phyloP scores from a whole-genome alignment of 1,140 invertebrate genomes.

The Aporrectodea caliginosa region DNA sequence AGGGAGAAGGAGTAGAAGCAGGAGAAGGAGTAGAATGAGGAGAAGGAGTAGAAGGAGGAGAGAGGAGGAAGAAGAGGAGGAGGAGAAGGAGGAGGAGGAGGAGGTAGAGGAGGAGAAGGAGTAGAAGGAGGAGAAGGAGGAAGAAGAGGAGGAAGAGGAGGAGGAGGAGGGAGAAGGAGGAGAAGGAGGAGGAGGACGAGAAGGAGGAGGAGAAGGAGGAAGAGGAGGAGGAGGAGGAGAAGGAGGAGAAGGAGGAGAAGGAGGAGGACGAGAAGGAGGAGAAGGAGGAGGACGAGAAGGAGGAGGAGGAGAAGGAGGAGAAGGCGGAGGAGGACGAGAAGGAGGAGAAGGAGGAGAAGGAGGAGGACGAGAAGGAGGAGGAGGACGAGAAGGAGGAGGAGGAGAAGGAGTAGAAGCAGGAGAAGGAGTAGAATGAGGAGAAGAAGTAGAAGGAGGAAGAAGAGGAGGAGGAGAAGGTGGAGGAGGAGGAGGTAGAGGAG shows the following conservation, averaged over 20 bases:
- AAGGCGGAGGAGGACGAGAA: too few relatives aligned
- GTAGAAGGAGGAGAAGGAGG: conserved; percentile 9
- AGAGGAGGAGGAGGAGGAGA: not conserved
- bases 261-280: not conserved
- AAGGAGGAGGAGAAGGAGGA: not conserved
- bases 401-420: too few relatives aligned
- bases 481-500: too few relatives aligned
- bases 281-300: conserved; percentile 5
- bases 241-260: not conserved
- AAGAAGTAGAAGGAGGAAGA: too few relatives aligned
- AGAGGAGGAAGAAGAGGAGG: not conserved
- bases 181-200: not conserved
- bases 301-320: not conserved
- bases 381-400: too few relatives aligned
- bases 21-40: too few relatives aligned
- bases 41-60: too few relatives aligned
- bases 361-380: conserved; percentile 11
- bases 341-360: conserved; percentile 1
- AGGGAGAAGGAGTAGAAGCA: not conserved
- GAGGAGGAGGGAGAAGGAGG: not conserved
- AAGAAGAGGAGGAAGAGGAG: not conserved
- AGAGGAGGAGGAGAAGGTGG: too few relatives aligned
- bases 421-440: too few relatives aligned
- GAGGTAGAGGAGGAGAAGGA: not conserved
- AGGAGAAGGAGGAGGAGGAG: not conserved